Evolutionary conservation across 2,888 invertebrate species (phyloP), one percentile per base, ranked within the genome.

Genomic region (Drosophila kanekoi): DNA sequence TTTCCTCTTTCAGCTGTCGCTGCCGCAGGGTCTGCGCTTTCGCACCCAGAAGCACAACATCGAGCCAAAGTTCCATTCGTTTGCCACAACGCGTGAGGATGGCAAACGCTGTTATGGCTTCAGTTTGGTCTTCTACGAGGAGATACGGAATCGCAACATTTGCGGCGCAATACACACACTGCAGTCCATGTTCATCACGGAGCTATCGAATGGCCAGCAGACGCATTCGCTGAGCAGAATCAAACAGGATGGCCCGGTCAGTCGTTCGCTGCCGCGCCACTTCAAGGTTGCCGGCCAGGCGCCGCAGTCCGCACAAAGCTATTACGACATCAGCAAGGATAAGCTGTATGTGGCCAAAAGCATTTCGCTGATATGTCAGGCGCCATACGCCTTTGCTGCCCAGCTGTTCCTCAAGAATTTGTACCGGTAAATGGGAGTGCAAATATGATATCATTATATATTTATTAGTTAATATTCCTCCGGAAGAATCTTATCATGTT

Each of bases 31-130:
- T 44, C 93, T 99, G 57, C 95, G 96, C 89, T 99, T 99, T 93
- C 95, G 97, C 77, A 99, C 98, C 11, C 98, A 99, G 92, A 98
- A 97, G 92, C 97, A 98, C 92, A 94, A 94, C 66, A 93, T 95
- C 90, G 96, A 97, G 84, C 96, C 98, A 11, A 95, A 94, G 90
- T 98, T 99, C 93, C 99, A 99, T 93, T 97, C 98, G 49, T 99
- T 99, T 94, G 96, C 99, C 60, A 97, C 99, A 71, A 99, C 99
- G 13, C 94, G 97, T 85, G 99, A 99, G 93, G 98, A 99, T 94
- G 99, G 99, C 59, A 96, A 96, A 79, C 94, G 98, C 81, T 96
- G 96, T 80, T 98, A 98, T 93, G 99, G 99, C 67, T 98, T 98
- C 90, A 97, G 97, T 90, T 95, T 98, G 80, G 96, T 98, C 16